Evolutionary conservation across 2,113 vertebrate genomes (phyloP).

Genomic region (Passer montanus): DNA sequence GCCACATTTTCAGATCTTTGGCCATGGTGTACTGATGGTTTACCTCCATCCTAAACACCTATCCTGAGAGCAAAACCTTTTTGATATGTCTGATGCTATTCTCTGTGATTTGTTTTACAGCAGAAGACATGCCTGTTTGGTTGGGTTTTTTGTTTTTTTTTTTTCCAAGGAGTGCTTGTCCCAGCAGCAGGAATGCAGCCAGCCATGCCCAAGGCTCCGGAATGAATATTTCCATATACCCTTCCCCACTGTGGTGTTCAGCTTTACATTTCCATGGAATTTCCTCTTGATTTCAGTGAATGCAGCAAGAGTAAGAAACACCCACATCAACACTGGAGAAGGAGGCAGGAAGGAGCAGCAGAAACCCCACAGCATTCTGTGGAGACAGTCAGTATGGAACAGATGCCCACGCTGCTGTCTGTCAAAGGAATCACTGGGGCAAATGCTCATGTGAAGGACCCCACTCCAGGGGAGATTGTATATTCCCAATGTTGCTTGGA

Average conservation of each 20-base stretch:
- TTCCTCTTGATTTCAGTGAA: rapidly evolving
- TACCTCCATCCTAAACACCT: not conserved
- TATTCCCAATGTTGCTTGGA: not conserved
- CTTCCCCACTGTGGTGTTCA: rapidly evolving
- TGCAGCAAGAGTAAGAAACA: not conserved
- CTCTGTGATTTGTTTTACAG: not conserved
- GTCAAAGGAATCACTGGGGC: not conserved
- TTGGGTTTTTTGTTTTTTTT: too few relatives aligned
- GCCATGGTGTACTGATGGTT: rapidly evolving
- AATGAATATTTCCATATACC: rapidly evolving
- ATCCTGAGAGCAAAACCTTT: not conserved
- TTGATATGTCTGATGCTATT: rapidly evolving
- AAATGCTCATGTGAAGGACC: not conserved
- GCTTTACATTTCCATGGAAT: not conserved
- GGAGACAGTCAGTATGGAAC: too few relatives aligned
- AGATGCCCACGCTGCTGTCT: not conserved
- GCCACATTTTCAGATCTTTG: rapidly evolving
- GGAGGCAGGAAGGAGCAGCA: not conserved
- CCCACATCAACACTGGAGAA: rapidly evolving
- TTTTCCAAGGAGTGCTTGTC: rapidly evolving
- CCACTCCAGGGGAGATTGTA: not conserved
- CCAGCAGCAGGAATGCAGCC: rapidly evolving
- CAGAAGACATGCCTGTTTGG: rapidly evolving
- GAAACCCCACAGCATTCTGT: rapidly evolving
- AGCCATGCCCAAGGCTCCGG: rapidly evolving